Conservation (phyloP, 1,140 invertebrate genomes). For the Wasmannia auropunctata region DNA sequence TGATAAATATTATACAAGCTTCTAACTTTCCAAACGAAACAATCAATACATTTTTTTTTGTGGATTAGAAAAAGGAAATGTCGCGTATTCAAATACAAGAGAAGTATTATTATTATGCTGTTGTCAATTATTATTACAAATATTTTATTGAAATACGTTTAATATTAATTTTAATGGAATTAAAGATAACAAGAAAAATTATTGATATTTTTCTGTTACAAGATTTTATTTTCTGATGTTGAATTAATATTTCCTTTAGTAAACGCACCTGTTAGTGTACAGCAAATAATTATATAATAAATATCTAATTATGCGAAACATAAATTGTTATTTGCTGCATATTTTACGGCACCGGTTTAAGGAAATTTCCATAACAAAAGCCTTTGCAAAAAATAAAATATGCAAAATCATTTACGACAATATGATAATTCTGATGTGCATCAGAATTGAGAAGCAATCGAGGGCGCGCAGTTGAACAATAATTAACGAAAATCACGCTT, state of each 20-base stretch:
- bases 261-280: background rate
- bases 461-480: constrained; percentile 43
- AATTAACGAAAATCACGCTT: constrained; percentile 54
- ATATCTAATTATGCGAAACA: constrained; percentile 41
- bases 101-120: background rate
- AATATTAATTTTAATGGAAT: background rate
- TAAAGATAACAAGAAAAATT: background rate
- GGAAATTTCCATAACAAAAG: constrained; percentile 48
- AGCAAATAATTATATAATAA: background rate
- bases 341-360: constrained; percentile 38
- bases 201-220: background rate
- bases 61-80: background rate
- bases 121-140: background rate
- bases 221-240: background rate
- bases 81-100: background rate
- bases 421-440: constrained; percentile 54
- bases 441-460: constrained; percentile 57
- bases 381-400: constrained; percentile 53
- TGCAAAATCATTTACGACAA: constrained; percentile 64
- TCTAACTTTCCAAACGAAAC: background rate
- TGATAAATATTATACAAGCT: constrained; percentile 22
- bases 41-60: constrained; percentile 1
- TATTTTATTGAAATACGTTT: background rate
- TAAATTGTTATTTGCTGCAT: constrained; percentile 36
- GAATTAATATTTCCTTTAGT: constrained; percentile 10